phyloP scores from a whole-genome alignment of 2,113 vertebrate species.

The Nymphicus hollandicus region DNA sequence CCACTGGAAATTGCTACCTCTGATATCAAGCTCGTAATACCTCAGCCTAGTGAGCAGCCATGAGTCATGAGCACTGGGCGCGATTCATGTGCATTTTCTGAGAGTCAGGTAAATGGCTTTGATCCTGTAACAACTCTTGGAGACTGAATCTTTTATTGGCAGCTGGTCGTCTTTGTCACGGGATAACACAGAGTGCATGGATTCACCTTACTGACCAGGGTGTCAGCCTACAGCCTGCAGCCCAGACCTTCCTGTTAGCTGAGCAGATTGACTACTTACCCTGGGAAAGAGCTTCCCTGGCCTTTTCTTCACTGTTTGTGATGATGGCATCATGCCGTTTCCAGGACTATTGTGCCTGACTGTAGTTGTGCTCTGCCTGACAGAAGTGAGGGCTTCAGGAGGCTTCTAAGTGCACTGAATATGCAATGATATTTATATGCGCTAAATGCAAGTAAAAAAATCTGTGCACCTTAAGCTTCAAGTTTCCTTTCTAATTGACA shows the following conservation, averaged over 20 bases:
- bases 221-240: background rate
- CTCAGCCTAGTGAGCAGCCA: background rate
- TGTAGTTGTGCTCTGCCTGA: background rate
- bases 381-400: background rate
- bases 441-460: background rate
- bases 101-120: background rate
- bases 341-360: background rate
- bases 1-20: background rate
- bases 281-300: background rate
- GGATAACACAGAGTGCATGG: background rate
- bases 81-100: background rate
- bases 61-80: background rate
- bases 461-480: background rate
- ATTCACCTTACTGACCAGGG: background rate
- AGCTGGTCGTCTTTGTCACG: background rate
- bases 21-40: background rate
- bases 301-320: background rate
- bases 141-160: background rate
- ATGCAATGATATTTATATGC: background rate
- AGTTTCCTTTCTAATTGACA: background rate
- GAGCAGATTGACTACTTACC: background rate
- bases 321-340: background rate
- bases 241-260: background rate
- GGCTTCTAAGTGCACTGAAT: background rate
- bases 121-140: background rate